Conservation (phyloP, 2,113 vertebrate species). For the Cololabis saira region DNA sequence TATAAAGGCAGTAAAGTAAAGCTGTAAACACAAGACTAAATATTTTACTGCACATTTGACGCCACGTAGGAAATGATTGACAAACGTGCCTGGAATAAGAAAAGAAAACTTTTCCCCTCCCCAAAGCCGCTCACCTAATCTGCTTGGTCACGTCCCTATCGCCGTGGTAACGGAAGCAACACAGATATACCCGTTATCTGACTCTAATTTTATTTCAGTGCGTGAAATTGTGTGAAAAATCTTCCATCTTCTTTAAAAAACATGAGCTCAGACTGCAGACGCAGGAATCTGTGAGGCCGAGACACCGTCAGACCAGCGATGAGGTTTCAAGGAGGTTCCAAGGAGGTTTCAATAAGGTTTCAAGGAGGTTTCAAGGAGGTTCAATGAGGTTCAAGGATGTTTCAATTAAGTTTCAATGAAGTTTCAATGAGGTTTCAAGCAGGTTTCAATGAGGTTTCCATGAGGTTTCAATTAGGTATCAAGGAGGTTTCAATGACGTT, state of each 20-base stretch:
- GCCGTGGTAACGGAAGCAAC: constrained; percentile 1
- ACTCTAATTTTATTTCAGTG: background rate
- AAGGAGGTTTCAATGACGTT: no score
- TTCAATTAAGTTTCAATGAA: no score
- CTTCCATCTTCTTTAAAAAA: background rate
- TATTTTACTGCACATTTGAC: background rate
- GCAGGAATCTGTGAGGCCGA: background rate
- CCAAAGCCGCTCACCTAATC: background rate
- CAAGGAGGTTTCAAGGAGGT: no score
- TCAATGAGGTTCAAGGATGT: no score
- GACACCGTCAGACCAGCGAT: background rate
- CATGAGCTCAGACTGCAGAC: background rate
- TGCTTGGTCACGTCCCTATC: background rate
- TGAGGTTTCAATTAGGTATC: no score
- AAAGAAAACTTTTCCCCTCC: background rate
- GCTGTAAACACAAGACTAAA: background rate
- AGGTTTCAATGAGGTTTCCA: no score
- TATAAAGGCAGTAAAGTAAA: no score
- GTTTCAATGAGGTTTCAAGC: no score
- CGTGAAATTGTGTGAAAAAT: constrained; percentile 14
- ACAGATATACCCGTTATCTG: background rate
- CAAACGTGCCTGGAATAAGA: background rate
- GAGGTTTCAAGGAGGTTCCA: no score
- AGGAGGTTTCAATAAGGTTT: no score
- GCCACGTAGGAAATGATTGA: background rate